These are phyloP conservation scores for Xanthia icteritia DNA, from an alignment of 2,888 invertebrate genomes.

Conservation along the genomic window DNA sequence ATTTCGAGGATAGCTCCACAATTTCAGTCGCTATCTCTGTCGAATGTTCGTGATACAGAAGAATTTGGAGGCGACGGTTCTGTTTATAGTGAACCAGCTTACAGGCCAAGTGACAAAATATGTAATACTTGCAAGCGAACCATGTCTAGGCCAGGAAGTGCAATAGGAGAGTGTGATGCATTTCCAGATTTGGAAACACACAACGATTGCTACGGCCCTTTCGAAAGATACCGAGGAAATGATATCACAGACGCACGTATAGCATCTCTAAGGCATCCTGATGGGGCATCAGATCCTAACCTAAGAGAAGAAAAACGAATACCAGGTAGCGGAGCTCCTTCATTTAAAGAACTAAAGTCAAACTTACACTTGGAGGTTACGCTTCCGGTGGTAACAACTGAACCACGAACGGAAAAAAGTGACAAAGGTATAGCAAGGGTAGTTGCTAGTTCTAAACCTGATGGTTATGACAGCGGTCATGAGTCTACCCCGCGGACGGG, in stretches of 20 bases:
- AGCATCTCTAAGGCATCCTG: constrained; percentile 95
- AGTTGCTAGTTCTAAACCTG: constrained; percentile 92
- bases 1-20: constrained; percentile 90
- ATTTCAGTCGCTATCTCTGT: constrained; percentile 93
- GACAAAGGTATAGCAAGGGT: constrained; percentile 92
- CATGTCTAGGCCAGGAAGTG: constrained; percentile 92
- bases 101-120: constrained; percentile 93
- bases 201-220: constrained; percentile 90
- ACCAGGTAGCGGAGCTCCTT: constrained; percentile 92
- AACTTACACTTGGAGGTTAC: constrained; percentile 87
- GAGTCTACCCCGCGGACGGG: constrained; percentile 95
- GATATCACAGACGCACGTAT: constrained; percentile 90
- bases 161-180: constrained; percentile 92
- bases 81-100: constrained; percentile 96
- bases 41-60: constrained; percentile 92
- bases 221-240: constrained; percentile 91
- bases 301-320: constrained; percentile 92
- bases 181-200: constrained; percentile 90
- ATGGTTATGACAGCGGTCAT: constrained; percentile 96
- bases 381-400: constrained; percentile 90
- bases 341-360: constrained; percentile 90
- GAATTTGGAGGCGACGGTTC: constrained; percentile 94
- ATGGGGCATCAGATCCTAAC: constrained; percentile 98
- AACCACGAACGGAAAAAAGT: constrained; percentile 91
- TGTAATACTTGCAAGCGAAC: constrained; percentile 94